Conservation (phyloP, 2,113 vertebrate genomes). For the Oryzias celebensis region DNA sequence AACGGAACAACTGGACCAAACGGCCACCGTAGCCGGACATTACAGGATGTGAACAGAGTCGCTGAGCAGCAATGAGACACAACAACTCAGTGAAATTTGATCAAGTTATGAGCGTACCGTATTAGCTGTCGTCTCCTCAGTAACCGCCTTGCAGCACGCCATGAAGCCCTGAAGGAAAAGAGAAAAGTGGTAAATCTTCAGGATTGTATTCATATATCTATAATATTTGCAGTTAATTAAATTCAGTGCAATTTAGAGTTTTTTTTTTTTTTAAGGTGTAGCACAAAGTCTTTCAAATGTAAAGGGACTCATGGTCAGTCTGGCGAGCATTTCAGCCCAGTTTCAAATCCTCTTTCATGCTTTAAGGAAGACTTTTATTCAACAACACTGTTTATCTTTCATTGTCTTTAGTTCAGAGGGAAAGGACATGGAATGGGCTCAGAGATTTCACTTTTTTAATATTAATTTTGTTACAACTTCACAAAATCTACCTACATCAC, state of each 20-base stretch:
- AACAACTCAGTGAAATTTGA: too few species aligned
- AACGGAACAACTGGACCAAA: too few species aligned
- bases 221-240: too few species aligned
- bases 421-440: not conserved
- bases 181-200: not conserved
- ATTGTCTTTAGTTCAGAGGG: not conserved
- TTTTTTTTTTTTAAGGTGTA: not conserved
- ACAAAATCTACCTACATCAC: not conserved
- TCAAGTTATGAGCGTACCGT: too few species aligned
- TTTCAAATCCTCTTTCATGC: constrained; percentile 57
- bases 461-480: not conserved
- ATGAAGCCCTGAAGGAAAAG: not conserved
- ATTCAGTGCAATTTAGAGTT: too few species aligned
- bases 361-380: not conserved
- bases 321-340: not conserved
- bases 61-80: too few species aligned
- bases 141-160: too few species aligned
- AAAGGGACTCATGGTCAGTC: not conserved
- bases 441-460: not conserved
- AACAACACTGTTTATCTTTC: not conserved
- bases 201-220: not conserved
- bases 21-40: too few species aligned
- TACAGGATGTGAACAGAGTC: too few species aligned
- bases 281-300: not conserved
- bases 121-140: too few species aligned